Conservation (phyloP, 1,140 invertebrate species). For the Brachionus calyciflorus region DNA sequence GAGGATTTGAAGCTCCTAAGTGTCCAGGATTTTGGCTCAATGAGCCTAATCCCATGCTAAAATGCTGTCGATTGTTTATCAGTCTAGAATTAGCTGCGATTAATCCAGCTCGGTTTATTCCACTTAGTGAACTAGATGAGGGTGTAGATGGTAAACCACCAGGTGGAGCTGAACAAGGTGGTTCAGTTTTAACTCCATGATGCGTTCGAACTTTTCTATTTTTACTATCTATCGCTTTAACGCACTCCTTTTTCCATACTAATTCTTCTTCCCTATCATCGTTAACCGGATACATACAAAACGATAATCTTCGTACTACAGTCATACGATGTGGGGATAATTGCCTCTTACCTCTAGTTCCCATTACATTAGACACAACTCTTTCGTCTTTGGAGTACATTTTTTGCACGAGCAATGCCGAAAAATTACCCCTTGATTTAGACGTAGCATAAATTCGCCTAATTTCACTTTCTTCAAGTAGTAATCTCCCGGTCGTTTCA, state of each 20-base stretch:
- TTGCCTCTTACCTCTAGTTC: constrained; percentile 40
- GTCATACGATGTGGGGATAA: constrained; percentile 10
- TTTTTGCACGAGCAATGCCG: constrained; percentile 37
- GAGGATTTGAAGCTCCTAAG: not conserved
- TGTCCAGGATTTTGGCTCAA: not conserved
- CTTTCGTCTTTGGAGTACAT: constrained; percentile 24
- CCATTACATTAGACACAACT: constrained; percentile 43
- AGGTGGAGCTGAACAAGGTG: not conserved
- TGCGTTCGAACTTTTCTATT: constrained; percentile 36
- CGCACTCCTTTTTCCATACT: constrained; percentile 43
- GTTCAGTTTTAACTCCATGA: constrained; percentile 8
- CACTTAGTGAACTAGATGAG: not conserved
- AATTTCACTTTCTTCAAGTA: constrained; percentile 12
- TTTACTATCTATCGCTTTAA: constrained; percentile 44
- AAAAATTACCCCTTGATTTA: constrained; percentile 40
- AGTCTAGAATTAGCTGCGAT: not conserved
- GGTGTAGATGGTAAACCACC: constrained; percentile 7
- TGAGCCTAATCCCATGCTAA: not conserved
- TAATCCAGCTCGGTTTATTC: not conserved
- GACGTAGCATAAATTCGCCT: constrained; percentile 9
- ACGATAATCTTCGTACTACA: not conserved
- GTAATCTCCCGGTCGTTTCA: not conserved
- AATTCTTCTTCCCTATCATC: constrained; percentile 26
- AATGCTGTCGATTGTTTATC: not conserved
- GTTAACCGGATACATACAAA: constrained; percentile 16